Evolutionary conservation across 2,113 vertebrate species (phyloP).

Genomic region (Prolemur simus): DNA sequence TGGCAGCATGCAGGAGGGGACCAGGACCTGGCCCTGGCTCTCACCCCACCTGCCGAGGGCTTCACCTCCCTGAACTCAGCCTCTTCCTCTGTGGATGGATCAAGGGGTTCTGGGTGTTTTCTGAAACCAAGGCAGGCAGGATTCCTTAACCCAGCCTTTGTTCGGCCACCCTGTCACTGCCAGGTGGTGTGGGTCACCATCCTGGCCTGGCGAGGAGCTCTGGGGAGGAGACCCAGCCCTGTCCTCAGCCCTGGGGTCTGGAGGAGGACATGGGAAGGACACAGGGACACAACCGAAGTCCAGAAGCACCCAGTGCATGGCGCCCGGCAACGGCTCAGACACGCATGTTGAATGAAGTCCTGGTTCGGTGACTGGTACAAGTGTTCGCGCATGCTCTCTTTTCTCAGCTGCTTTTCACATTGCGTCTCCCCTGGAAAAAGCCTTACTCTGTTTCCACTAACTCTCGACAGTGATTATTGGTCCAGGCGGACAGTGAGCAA

Average conservation of each 20-base stretch:
- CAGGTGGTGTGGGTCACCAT: not conserved
- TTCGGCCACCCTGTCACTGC: accelerated
- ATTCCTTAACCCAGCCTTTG: not conserved
- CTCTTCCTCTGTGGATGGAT: not conserved
- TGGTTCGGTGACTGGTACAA: no score
- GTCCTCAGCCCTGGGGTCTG: not conserved
- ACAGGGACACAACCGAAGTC: not conserved
- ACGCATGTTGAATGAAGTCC: not conserved
- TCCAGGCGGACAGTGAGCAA: not conserved
- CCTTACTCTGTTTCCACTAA: not conserved
- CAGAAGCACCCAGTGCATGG: not conserved
- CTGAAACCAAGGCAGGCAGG: not conserved
- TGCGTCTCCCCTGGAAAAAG: not conserved
- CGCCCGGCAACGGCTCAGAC: not conserved
- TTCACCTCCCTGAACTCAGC: not conserved
- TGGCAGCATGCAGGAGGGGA: accelerated
- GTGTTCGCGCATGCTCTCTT: not conserved
- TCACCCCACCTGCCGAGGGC: not conserved
- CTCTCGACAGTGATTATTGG: not conserved
- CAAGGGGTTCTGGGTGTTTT: not conserved
- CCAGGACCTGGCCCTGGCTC: not conserved
- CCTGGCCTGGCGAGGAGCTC: not conserved
- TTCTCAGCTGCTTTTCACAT: not conserved
- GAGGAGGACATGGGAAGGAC: not conserved
- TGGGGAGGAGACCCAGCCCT: not conserved